phyloP scores from a whole-genome alignment of 1,140 invertebrate species.

The Diprion similis region DNA sequence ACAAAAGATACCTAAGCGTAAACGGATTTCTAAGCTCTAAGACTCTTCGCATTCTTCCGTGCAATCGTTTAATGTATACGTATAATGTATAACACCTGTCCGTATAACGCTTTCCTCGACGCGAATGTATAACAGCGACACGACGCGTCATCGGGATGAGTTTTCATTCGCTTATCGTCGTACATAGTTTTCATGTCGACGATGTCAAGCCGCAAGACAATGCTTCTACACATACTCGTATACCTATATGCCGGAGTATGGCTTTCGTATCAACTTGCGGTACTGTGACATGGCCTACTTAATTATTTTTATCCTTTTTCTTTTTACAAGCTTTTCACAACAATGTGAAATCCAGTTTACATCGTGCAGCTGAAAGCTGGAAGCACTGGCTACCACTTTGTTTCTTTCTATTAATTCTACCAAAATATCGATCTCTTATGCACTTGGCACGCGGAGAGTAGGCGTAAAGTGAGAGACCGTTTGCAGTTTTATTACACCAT shows the following conservation, averaged over 20 bases:
- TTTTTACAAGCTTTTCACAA: not conserved
- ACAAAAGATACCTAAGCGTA: too few species aligned
- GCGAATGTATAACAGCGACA: not conserved
- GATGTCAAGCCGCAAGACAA: not conserved
- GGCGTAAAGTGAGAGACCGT: not conserved
- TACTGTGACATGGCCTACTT: not conserved
- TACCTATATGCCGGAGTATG: not conserved
- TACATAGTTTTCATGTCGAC: not conserved
- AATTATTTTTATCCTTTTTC: not conserved
- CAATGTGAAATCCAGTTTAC: not conserved
- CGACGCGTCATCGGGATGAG: not conserved
- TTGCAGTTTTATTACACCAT: not conserved
- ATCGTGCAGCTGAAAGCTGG: too few species aligned
- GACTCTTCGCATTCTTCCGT: too few species aligned
- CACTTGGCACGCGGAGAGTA: not conserved
- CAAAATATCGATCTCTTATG: not conserved
- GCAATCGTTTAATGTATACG: too few species aligned
- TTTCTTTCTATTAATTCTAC: not conserved
- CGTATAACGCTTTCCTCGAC: not conserved
- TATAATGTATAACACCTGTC: not conserved
- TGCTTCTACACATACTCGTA: not conserved
- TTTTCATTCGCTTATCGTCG: not conserved
- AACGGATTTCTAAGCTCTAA: too few species aligned
- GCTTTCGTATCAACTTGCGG: not conserved
- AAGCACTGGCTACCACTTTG: not conserved